These are phyloP conservation scores for Sminthopsis crassicaudata DNA, from an alignment of 2,113 vertebrate species.

Conservation along the genomic window DNA sequence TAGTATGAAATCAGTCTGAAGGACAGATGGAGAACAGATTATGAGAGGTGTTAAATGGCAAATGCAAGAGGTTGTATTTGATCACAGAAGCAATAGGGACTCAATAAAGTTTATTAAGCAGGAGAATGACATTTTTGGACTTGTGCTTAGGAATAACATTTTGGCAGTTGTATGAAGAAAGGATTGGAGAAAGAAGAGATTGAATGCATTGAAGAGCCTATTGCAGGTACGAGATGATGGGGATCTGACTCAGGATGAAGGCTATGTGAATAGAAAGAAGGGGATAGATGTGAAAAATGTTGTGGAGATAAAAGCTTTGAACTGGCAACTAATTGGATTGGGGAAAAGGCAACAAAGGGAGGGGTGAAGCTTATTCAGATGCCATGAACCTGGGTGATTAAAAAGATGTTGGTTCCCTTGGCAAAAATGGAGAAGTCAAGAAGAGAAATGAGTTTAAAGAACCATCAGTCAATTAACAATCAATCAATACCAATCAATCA, in stretches of 20 bases:
- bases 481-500: neutral
- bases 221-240: neutral
- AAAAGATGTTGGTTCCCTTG: neutral
- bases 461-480: neutral
- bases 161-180: neutral
- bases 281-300: neutral
- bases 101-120: neutral
- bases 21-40: neutral
- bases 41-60: neutral
- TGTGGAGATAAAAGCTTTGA: neutral
- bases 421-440: neutral
- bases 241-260: neutral
- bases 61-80: neutral
- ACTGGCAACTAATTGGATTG: neutral
- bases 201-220: neutral
- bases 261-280: neutral
- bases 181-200: neutral
- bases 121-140: neutral
- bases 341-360: too few relatives aligned
- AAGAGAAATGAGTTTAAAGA: neutral
- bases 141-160: neutral
- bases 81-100: neutral
- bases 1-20: neutral
- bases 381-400: neutral
- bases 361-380: neutral